These are phyloP conservation scores for Carcina quercana DNA, from an alignment of 2,888 invertebrate species.

Conservation along the genomic window DNA sequence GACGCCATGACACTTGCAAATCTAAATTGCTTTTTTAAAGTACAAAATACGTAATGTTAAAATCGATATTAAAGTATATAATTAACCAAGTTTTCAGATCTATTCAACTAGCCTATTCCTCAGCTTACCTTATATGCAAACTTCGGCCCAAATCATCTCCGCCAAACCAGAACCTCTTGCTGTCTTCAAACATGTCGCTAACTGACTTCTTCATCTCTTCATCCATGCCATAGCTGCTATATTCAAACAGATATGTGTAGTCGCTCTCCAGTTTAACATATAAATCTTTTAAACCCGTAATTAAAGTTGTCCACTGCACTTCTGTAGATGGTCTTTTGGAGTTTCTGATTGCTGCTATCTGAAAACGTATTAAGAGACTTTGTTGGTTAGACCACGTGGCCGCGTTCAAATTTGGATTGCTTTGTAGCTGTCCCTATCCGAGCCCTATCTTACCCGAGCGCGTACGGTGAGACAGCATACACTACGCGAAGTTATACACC, in stretches of 20 bases:
- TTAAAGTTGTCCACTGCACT: conserved; percentile 50
- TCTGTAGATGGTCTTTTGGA: conserved; percentile 27
- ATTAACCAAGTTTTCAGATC: too few species aligned
- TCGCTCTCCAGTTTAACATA: conserved; percentile 42
- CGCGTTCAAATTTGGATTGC: too few species aligned
- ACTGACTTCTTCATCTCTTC: conserved; percentile 21
- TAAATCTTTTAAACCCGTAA: conserved; percentile 41
- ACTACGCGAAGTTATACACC: too few species aligned
- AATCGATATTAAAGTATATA: too few species aligned
- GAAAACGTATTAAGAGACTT: conserved; percentile 11
- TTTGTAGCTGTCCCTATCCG: too few species aligned
- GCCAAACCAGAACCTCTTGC: conserved; percentile 50
- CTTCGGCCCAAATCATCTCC: conserved; percentile 32
- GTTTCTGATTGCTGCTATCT: conserved; percentile 34
- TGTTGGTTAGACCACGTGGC: too few species aligned
- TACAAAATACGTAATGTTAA: too few species aligned
- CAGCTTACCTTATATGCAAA: conserved; percentile 49
- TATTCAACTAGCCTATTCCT: too few species aligned
- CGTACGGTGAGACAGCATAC: too few species aligned
- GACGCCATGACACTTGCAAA: too few species aligned
- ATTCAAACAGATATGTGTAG: conserved; percentile 55
- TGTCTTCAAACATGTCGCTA: conserved; percentile 23
- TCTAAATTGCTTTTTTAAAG: too few species aligned
- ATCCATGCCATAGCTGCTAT: conserved; percentile 43
- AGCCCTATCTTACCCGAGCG: too few species aligned